phyloP scores from a whole-genome alignment of 2,113 vertebrate genomes.

The Galbula dea region DNA sequence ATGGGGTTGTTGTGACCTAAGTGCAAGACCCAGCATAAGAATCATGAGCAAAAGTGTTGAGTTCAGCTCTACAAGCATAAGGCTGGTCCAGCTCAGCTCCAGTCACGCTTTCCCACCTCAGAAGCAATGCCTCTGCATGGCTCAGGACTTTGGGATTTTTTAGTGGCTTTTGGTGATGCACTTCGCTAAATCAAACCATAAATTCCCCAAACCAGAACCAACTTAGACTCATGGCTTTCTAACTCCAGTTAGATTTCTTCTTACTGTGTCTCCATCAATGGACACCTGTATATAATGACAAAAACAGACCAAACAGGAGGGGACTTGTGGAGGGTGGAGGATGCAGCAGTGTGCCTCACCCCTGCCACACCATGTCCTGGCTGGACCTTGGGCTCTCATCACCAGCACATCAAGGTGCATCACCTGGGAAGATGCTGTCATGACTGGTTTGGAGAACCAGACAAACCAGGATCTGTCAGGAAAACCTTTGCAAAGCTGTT shows the following conservation, averaged over 20 bases:
- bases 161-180: background rate
- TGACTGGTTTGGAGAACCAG: background rate
- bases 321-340: rapidly evolving
- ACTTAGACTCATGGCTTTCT: background rate
- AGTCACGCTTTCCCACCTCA: rapidly evolving
- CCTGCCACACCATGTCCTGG: rapidly evolving
- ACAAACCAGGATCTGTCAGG: background rate
- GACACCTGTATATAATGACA: background rate
- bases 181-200: background rate
- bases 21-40: background rate
- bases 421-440: background rate
- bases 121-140: rapidly evolving
- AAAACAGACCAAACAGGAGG: background rate
- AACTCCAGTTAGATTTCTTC: background rate
- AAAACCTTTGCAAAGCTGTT: background rate
- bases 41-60: too few relatives aligned
- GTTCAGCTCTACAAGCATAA: background rate
- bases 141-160: background rate
- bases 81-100: rapidly evolving
- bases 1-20: background rate
- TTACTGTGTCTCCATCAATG: background rate
- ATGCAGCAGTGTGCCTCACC: background rate
- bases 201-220: background rate
- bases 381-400: background rate
- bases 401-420: rapidly evolving